These are phyloP conservation scores for Indicator maculatus DNA, from an alignment of 2,113 vertebrate genomes.

Conservation along the genomic window DNA sequence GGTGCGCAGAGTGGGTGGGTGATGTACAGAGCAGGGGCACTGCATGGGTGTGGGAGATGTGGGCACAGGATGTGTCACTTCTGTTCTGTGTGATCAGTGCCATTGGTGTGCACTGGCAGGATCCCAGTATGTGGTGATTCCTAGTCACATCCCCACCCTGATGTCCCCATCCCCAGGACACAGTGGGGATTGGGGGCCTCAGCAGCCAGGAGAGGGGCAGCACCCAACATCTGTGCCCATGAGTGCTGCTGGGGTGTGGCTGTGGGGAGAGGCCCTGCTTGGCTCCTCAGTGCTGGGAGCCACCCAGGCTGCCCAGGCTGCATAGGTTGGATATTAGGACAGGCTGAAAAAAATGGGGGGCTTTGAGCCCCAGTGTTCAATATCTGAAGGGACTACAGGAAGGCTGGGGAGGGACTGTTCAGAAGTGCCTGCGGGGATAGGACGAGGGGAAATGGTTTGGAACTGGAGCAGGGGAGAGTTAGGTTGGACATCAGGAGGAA, in stretches of 20 bases:
- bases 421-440: no score
- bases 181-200: background rate
- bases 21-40: background rate
- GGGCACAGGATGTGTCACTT: rapidly evolving
- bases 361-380: no score
- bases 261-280: background rate
- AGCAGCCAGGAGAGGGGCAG: background rate
- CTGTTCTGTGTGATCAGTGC: rapidly evolving
- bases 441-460: no score
- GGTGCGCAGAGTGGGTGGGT: background rate
- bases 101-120: background rate
- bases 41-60: no score
- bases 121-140: rapidly evolving
- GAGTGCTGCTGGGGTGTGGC: background rate
- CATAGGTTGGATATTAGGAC: no score
- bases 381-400: no score
- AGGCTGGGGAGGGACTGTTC: no score
- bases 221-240: rapidly evolving
- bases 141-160: no score
- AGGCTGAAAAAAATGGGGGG: no score
- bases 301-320: no score
- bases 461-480: no score
- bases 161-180: background rate
- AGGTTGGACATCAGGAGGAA: no score
- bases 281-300: background rate